These are phyloP conservation scores for Aplysia californica DNA, from an alignment of 1,140 invertebrate genomes.

Conservation along the genomic window DNA sequence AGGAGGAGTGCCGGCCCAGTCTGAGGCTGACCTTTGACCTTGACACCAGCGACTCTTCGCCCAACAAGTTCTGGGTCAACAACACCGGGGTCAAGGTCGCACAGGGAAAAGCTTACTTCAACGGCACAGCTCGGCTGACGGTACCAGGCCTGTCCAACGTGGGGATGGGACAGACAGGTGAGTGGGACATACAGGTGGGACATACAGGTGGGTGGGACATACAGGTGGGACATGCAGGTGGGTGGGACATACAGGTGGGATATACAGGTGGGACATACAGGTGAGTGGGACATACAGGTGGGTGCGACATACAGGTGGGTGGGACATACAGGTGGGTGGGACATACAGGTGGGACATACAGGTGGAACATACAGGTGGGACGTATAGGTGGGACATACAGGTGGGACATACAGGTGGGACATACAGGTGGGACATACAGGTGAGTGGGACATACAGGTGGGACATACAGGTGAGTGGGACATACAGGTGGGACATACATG, in stretches of 20 bases:
- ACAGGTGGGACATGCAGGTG: neutral
- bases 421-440: too few relatives aligned
- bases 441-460: too few relatives aligned
- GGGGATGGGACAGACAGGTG: constrained; percentile 23
- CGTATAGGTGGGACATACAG: too few relatives aligned
- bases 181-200: neutral
- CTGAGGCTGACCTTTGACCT: constrained; percentile 33
- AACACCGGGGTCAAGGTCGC: constrained; percentile 34
- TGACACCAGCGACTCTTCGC: constrained; percentile 28
- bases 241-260: neutral
- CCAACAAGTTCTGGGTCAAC: constrained; percentile 21
- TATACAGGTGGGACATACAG: neutral
- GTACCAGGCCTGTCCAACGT: constrained; percentile 37
- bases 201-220: neutral
- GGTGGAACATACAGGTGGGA: too few relatives aligned
- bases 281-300: neutral
- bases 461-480: too few relatives aligned
- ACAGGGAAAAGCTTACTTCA: constrained; percentile 35
- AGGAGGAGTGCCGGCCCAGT: constrained; percentile 26
- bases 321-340: too few relatives aligned
- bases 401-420: too few relatives aligned
- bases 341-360: too few relatives aligned
- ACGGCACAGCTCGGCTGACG: constrained; percentile 30
- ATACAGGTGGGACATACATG: too few relatives aligned
- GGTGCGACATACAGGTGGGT: too few relatives aligned